Evolutionary conservation across 2,113 vertebrate genomes (phyloP).

Genomic region (Trematocara zebra): DNA sequence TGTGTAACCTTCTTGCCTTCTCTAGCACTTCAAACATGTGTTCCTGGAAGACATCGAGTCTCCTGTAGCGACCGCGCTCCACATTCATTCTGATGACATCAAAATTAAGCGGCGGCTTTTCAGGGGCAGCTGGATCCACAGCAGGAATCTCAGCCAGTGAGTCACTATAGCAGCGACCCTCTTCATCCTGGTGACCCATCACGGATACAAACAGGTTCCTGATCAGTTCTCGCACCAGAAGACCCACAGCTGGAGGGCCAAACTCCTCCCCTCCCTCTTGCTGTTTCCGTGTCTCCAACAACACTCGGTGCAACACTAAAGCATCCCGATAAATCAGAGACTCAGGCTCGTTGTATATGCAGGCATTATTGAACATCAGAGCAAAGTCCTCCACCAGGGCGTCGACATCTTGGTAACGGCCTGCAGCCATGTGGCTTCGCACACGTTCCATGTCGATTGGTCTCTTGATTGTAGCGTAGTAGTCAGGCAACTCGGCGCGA

Average conservation of each 20-base stretch:
- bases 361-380: constrained; percentile 98
- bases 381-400: constrained; percentile 94
- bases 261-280: constrained; percentile 90
- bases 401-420: constrained; percentile 95
- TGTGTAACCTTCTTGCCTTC: constrained; percentile 88
- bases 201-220: constrained; percentile 96
- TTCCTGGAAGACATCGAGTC: constrained; percentile 95
- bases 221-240: constrained; percentile 91
- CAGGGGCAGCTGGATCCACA: constrained; percentile 84
- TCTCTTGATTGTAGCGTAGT: constrained; percentile 96
- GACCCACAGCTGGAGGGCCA: constrained; percentile 81
- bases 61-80: constrained; percentile 88
- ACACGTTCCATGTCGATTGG: constrained; percentile 98
- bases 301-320: constrained; percentile 88
- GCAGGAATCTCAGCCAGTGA: constrained; percentile 94
- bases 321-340: constrained; percentile 98
- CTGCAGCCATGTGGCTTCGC: constrained; percentile 90
- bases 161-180: constrained; percentile 95
- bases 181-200: constrained; percentile 96
- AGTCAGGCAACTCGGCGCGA: constrained; percentile 93
- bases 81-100: constrained; percentile 91
- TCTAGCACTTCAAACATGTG: constrained; percentile 97
- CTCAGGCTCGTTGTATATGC: constrained; percentile 96
- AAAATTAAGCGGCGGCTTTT: constrained; percentile 86
- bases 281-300: constrained; percentile 88